Evolutionary conservation across 2,888 invertebrate species (phyloP).

Genomic region (Lottia scabra): DNA sequence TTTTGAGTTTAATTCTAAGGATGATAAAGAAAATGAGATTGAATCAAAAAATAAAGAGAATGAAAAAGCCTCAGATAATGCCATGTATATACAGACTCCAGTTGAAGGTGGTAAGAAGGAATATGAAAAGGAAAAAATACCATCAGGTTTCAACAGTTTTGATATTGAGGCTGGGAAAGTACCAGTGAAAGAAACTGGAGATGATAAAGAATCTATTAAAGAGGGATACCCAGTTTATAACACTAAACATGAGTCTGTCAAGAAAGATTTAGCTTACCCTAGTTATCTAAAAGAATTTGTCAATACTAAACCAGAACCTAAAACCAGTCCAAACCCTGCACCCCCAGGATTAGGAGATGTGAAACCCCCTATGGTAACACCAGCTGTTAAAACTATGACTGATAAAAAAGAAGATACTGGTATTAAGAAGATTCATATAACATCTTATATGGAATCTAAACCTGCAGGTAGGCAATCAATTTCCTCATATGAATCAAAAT

Average conservation of each 20-base stretch:
- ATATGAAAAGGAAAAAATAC: constrained; percentile 1
- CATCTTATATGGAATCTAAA: constrained; percentile 44
- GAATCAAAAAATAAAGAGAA: constrained; percentile 1
- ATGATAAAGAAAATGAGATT: not conserved
- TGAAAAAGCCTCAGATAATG: not conserved
- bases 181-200: constrained; percentile 1
- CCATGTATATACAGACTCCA: constrained; percentile 5
- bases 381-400: not conserved
- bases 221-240: not conserved
- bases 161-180: constrained; percentile 15
- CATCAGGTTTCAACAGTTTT: not conserved
- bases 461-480: constrained; percentile 34
- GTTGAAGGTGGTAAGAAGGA: not conserved
- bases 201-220: constrained; percentile 7
- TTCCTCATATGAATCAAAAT: too few relatives aligned
- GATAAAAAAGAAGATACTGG: constrained; percentile 16
- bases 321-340: constrained; percentile 55
- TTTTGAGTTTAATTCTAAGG: constrained; percentile 21
- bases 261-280: constrained; percentile 30
- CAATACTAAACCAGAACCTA: constrained; percentile 34
- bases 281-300: constrained; percentile 26
- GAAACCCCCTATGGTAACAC: constrained; percentile 32
- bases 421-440: constrained; percentile 17
- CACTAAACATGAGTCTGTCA: constrained; percentile 29
- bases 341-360: constrained; percentile 30